A percentile compares a stretch with the other conserved stretches of the same genome.
Evolutionary conservation across 2,888 invertebrate species (phyloP).

Genomic region (Pantelozetes paolii): DNA sequence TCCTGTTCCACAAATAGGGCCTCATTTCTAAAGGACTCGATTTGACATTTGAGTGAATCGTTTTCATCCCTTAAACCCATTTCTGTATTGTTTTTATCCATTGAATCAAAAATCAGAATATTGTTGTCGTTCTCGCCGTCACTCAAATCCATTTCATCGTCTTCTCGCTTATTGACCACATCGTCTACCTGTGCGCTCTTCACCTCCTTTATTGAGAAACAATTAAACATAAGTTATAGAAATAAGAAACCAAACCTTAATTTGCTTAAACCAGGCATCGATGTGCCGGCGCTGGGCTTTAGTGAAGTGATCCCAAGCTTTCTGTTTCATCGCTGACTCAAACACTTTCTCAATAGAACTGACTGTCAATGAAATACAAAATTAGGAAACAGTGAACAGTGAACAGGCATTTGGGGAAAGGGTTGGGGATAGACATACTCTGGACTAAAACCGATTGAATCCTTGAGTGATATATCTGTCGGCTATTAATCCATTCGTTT

Average conservation of each 20-base stretch:
- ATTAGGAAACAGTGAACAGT: too few species aligned
- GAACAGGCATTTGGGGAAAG: not conserved
- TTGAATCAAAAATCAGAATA: not conserved
- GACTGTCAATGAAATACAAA: constrained; percentile 60
- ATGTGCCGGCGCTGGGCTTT: constrained; percentile 89
- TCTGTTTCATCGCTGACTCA: constrained; percentile 90
- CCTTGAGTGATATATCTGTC: constrained; percentile 73
- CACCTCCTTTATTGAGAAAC: constrained; percentile 59
- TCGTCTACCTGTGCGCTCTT: constrained; percentile 65
- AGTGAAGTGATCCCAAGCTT: constrained; percentile 68
- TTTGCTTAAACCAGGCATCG: constrained; percentile 95
- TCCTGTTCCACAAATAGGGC: constrained; percentile 80
- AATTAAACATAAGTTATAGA: not conserved
- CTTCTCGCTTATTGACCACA: constrained; percentile 62
- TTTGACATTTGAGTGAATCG: constrained; percentile 79
- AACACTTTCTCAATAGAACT: constrained; percentile 98
- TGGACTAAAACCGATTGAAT: constrained; percentile 81
- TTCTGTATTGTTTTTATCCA: not conserved
- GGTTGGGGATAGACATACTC: constrained; percentile 73
- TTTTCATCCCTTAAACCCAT: constrained; percentile 69
- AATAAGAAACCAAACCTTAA: constrained; percentile 62
- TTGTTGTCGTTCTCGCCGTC: constrained; percentile 61
- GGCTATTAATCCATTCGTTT: constrained; percentile 79
- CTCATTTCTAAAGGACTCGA: constrained; percentile 91
- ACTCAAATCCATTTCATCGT: constrained; percentile 82